Evolutionary conservation across 2,113 vertebrate genomes (phyloP), one percentile per base, ranked within the genome.

Genomic region (Alligator mississippiensis): DNA sequence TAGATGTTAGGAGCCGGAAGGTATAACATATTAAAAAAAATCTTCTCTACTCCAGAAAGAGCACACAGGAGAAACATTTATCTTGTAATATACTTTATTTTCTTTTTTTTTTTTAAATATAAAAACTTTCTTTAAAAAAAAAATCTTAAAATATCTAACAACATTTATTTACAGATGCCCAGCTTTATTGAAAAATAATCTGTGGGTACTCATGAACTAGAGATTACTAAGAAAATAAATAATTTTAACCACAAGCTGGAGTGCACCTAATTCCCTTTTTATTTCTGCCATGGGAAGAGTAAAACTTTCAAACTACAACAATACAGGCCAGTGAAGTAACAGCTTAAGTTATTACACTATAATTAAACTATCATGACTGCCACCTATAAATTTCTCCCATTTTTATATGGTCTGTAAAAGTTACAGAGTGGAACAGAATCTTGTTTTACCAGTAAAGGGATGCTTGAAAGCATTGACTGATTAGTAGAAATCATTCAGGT

Each of bases 341-440:
- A 96, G 22, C 9, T 88, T 83, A 38, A 15, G 5, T 34, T 95
- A 86, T 91, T 94, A 92, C 89, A 34, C 28, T 84, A 7, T 66
- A 90, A 95, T 95, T 94, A 91, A 93, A 85, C 61, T 61, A 93
- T 74, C 34, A 55, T n/a, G 30, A 61, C 66, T 94, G 64, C n/a
- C 47, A 88, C 82, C 15, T 68, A 30, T 70, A 77, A 0, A 85
- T 93, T 94, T 93, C 6, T 5, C 57, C 60, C 30, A 57, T 82
- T 93, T 95, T 81, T 63, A 83, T 60, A n/a, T 13, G 72, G 18
- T 21, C 16, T 11, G 27, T 81, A 79, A 84, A 84, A 8, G 62
- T 90, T 38, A 85, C 80, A 77, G 94, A 60, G 75, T 64, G 62
- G 61, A 91, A 64, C 4, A 78, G n/a, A 91, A 74, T 34, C 55